Evolutionary conservation across 1,140 invertebrate genomes (phyloP), one percentile per base, ranked within the genome.

Genomic region (Glomeris maerens): DNA sequence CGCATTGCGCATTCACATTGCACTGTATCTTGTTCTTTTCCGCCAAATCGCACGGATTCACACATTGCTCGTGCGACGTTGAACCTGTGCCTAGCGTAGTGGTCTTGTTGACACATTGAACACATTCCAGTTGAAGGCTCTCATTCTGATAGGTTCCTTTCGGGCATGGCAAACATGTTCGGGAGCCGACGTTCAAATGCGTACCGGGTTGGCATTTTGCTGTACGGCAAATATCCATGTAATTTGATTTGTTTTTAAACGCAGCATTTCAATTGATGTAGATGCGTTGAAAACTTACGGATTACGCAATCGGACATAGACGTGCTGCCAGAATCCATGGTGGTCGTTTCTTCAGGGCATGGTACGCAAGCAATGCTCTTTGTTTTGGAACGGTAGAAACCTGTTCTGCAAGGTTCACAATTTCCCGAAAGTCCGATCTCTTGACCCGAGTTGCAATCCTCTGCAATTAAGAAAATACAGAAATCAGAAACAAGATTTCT

Each of bases 121-220:
- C 75, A 64, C 92, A 97, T 22, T 74, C 74, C 0, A 81, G 86
- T 61, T 95, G 89, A 61, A 93, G 88, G 0, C 81, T 76, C 59
- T 92, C 81, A 3, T 91, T 78, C 65, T 97, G 93, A 64, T 93
- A 98, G 42, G 79, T 91, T 52, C 90, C 90, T 61, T 89, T 84
- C 42, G 87, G 84, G 64, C 94, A 98, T 36, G 80, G 72, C 22
- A 83, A 70, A 64, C 94, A 98, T 52, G 79, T 79, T 62, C 91
- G 91, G 7, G 80, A 69, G 1, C 80, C 84, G 2, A 77, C 78
- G 64, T 93, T 89, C 45, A 95, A 72, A 64, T 84, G 92, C 10
- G 82, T 78, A 40, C 89, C 87, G 70, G 64, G 44, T 13, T 55
- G 52, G 57, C 73, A 75, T 0, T 59, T 54, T n/a, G 59, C 69